Base-by-base conservation (phyloP, 2,797 vertebrate genomes). In the Sebastes vulpes region DNA sequence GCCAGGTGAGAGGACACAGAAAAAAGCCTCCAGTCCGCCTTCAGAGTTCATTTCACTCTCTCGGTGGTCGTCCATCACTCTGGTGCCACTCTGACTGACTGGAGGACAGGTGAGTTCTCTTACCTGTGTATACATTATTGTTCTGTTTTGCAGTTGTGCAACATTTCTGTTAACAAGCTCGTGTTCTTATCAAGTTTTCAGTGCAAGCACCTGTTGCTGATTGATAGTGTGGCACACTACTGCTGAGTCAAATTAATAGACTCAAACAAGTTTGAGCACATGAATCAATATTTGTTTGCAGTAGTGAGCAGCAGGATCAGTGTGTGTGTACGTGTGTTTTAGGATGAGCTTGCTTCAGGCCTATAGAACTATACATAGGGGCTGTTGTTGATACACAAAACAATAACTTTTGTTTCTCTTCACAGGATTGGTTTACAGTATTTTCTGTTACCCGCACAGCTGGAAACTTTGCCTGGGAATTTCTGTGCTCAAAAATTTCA, bases 401-500 rank as follows among this genome's bases (percentile, higher is more conserved):
- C 20, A 69, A 11, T 58, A 69, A 75, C 35, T 79, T 3, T 20
- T 1, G 16, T 73, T 60, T 82, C 14, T 84, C 35, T 77, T 32
- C 26, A 4, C 81, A 89, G 87, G 69, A 38, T 23, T 11, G 50
- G 20, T 28, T 57, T 9, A 6, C 63, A 57, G 5, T 21, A 16
- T n/a, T 50, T 79, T 90, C 35, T 84, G 90, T 93, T 95, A 53
- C 84, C 84, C 95, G 60, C 94, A 86, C 90, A 88, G 95, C 96
- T 95, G 90, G 96, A 96, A 97, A 95, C 95, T 89, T 90, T 97
- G 96, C 90, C 96, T 97, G 96, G 90, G 88, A 96, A 92, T 94
- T 93, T 93, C 29, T 93, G 28, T 67, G 54, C 52, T 82, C 3
- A 60, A 77, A 82, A 90, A 93, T 96, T 97, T 97, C 96, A 97